Base-by-base conservation (phyloP, 2,797 vertebrate genomes). In the Salmo trutta region DNA sequence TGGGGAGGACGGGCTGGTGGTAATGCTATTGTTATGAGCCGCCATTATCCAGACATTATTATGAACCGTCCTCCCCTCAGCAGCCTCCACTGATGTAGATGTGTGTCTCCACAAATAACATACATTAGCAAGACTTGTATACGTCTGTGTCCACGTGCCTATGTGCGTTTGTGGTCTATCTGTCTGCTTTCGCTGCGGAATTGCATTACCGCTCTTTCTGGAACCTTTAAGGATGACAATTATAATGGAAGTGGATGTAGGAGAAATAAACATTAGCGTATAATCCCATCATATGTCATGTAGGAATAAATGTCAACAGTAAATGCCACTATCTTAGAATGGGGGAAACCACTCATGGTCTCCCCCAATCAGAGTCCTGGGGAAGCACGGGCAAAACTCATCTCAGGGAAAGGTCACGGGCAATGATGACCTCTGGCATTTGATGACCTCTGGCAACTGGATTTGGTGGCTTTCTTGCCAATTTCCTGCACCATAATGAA, bases 381-480 rank as follows among this genome's bases (percentile, higher is more conserved):
- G 79, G 79, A 80, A 86, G 41, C 8, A 84, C 71, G 84, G 76
- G 80, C 67, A 81, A 71, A 86, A 83, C 86, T 87, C 86, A 86
- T 90, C 83, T 86, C 81, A 31, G 78, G 78, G 77, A 89, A 90
- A 92, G 91, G 90, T 91, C 88, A 85, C 65, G 12, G 84, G 83
- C 84, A 84, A 90, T 88, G 82, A 88, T 88, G 87, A 87, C 86
- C 89, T 81, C 79, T 87, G 76, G 77, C 79, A 54, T n/a, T n/a
- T 88, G 82, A 88, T 88, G 87, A 87, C 86, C 89, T 81, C 79
- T 87, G 76, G 77, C 79, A 54, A 21, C 70, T 81, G 85, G 83
- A 91, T 90, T 85, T 87, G 74, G 86, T 85, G 83, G 87, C 84
- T 90, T 90, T 90, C 84, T 79, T 84, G 88, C 81, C 84, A 85